phyloP scores from a whole-genome alignment of 2,113 vertebrate genomes.

The Mobula hypostoma region DNA sequence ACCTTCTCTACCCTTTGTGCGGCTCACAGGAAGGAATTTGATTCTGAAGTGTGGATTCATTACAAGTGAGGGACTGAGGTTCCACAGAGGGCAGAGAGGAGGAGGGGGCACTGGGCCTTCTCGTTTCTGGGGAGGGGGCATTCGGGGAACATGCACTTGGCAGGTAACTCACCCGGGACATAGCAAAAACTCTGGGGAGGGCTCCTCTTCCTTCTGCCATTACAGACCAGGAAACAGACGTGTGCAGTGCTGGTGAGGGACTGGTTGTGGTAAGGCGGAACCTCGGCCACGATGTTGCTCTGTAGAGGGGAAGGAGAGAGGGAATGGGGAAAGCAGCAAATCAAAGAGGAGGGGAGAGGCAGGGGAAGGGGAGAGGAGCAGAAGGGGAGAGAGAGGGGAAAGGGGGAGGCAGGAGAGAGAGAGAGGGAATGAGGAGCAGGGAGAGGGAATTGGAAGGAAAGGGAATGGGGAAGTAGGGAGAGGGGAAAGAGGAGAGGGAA shows the following conservation, averaged over 20 bases:
- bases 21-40: no score
- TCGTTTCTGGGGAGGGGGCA: background rate
- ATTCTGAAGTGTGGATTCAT: no score
- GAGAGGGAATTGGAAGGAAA: no score
- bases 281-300: conserved; percentile 57
- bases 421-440: background rate
- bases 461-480: background rate
- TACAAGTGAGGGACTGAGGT: no score
- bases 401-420: no score
- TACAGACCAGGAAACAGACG: conserved; percentile 78
- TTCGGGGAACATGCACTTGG: background rate
- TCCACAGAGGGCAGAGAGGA: no score
- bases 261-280: conserved; percentile 74
- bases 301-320: no score
- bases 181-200: conserved; percentile 81
- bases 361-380: background rate
- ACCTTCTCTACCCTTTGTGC: no score
- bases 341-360: background rate
- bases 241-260: conserved; percentile 66
- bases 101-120: no score
- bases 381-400: background rate
- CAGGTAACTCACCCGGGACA: conserved; percentile 61
- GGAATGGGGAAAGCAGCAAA: background rate
- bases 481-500: background rate
- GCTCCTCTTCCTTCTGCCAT: conserved; percentile 79